Conservation (phyloP, 1,140 invertebrate genomes). For the Heliothis subflexa region DNA sequence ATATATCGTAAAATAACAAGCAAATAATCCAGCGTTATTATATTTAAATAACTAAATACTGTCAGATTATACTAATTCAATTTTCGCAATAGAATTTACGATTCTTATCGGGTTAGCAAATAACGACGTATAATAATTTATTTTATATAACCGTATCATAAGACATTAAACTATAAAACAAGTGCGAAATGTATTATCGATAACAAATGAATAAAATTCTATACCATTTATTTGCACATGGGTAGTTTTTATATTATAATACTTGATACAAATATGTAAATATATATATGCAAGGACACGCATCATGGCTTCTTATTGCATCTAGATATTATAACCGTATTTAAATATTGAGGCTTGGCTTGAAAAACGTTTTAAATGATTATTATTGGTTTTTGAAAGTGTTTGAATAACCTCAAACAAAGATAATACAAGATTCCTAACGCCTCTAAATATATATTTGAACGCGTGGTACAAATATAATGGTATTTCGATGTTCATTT, state of each 20-base stretch:
- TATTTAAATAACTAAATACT: background rate
- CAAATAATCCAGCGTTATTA: background rate
- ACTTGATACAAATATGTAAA: constrained; percentile 5
- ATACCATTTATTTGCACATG: constrained; percentile 5
- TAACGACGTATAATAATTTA: background rate
- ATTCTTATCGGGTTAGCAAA: background rate
- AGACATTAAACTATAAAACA: background rate
- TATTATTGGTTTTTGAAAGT: background rate
- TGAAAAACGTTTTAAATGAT: background rate
- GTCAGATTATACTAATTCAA: constrained; percentile 2
- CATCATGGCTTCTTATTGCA: background rate
- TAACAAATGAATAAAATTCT: constrained; percentile 11
- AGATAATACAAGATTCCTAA: background rate
- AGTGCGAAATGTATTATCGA: background rate
- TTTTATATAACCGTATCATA: constrained; percentile 13
- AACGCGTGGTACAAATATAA: background rate
- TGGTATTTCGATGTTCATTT: background rate
- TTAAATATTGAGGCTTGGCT: background rate
- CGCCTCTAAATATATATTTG: constrained; percentile 4
- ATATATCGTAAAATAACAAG: too few species aligned
- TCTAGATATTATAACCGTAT: background rate
- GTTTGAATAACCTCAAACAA: constrained; percentile 10
- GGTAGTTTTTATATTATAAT: background rate
- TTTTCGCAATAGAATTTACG: constrained; percentile 1
- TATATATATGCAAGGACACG: background rate